These are phyloP conservation scores for Antechinus flavipes DNA, from an alignment of 2,113 vertebrate genomes.

Conservation along the genomic window DNA sequence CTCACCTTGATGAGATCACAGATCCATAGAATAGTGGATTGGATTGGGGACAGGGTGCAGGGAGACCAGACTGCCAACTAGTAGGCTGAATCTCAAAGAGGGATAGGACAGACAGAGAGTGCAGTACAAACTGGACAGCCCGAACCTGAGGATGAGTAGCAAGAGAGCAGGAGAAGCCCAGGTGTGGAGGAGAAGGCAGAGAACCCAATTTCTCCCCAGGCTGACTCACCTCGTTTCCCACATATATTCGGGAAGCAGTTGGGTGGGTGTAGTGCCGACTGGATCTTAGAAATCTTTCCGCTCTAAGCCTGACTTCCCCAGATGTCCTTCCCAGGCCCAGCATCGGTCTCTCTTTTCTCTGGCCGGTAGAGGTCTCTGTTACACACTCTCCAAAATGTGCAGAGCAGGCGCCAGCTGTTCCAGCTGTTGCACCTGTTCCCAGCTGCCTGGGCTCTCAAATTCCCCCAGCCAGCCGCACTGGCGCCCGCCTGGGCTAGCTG, in stretches of 20 bases:
- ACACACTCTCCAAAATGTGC: slow-evolving; percentile 50
- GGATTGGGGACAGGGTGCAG: not conserved
- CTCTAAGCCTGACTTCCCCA: not conserved
- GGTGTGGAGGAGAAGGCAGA: not conserved
- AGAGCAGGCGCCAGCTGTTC: slow-evolving; percentile 40
- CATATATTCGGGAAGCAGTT: not conserved
- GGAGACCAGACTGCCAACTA: not conserved
- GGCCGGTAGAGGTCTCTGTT: slow-evolving; percentile 82
- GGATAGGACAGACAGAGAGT: not conserved
- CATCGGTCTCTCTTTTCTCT: slow-evolving; percentile 50
- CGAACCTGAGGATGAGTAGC: not conserved
- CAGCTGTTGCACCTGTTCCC: slow-evolving; percentile 77
- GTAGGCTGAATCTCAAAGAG: not conserved
- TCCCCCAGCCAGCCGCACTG: slow-evolving; percentile 48
- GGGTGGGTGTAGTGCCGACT: not conserved
- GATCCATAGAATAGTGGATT: not conserved
- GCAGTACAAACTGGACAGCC: not conserved
- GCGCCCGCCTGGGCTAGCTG: slow-evolving; percentile 36
- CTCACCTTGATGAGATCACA: not conserved
- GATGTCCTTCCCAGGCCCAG: not conserved
- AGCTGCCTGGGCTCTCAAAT: slow-evolving; percentile 71
- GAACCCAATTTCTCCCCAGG: not conserved
- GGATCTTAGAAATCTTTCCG: not conserved
- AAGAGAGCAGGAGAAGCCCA: not conserved
- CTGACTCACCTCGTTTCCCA: not conserved